Evolutionary conservation across 1,140 invertebrate species (phyloP).

Genomic region (Drosophila subobscura): DNA sequence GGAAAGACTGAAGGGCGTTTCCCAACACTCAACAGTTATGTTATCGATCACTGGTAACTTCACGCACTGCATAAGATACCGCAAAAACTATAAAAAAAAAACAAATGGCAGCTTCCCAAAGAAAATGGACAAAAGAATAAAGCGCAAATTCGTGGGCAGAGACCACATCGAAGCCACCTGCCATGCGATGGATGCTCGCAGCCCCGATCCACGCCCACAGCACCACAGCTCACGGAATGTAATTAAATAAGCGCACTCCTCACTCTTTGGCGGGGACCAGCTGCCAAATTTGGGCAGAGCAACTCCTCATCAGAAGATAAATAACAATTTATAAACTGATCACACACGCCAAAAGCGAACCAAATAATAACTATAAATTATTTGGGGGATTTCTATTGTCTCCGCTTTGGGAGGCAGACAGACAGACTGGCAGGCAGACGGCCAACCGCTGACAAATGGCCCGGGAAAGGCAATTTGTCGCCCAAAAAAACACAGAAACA

Average conservation of each 20-base stretch:
- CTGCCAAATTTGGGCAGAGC: slow-evolving; percentile 55
- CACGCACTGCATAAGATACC: not conserved
- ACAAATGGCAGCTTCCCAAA: not conserved
- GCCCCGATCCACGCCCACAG: slow-evolving; percentile 47
- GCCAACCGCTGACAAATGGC: slow-evolving; percentile 27
- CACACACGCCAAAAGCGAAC: slow-evolving; percentile 36
- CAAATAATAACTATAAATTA: slow-evolving; percentile 62
- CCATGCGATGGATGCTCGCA: slow-evolving; percentile 1
- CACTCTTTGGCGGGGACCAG: slow-evolving; percentile 50
- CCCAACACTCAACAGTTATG: not conserved
- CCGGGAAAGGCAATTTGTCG: slow-evolving; percentile 42
- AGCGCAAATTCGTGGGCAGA: slow-evolving; percentile 9
- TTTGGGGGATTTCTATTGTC: slow-evolving; percentile 28
- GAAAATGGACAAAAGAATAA: slow-evolving; percentile 10
- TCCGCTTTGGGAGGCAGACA: slow-evolving; percentile 20
- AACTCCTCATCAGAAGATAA: slow-evolving; percentile 60
- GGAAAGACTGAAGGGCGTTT: too few relatives aligned
- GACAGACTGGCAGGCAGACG: slow-evolving; percentile 1
- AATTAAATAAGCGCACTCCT: slow-evolving; percentile 21
- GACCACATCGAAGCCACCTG: slow-evolving; percentile 25
- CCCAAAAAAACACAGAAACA: slow-evolving; percentile 23
- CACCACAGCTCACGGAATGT: not conserved
- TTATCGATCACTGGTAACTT: slow-evolving; percentile 7
- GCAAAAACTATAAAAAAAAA: not conserved
- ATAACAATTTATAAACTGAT: slow-evolving; percentile 60